These are phyloP conservation scores for Himalopsyche anomala DNA, from an alignment of 2,888 invertebrate genomes.

Conservation along the genomic window DNA sequence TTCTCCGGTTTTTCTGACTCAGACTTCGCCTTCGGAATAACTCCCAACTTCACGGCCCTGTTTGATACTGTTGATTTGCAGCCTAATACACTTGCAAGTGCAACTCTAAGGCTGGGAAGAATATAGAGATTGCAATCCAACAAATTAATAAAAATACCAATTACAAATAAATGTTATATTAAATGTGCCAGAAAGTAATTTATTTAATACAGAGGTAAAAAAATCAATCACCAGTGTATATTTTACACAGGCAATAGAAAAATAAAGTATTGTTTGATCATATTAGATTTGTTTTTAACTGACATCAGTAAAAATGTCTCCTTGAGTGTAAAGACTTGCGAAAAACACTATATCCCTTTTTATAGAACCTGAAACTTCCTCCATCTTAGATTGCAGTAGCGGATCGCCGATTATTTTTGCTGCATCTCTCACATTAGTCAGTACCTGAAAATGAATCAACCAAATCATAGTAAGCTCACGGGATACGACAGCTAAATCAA, in stretches of 20 bases:
- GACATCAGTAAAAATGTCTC: slow-evolving; percentile 54
- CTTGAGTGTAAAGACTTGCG: slow-evolving; percentile 92
- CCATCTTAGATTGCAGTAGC: slow-evolving; percentile 94
- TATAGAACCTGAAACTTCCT: slow-evolving; percentile 93
- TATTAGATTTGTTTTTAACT: neutral
- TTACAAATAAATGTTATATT: neutral
- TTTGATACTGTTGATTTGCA: too few relatives aligned
- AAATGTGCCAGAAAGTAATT: neutral
- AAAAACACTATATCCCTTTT: slow-evolving; percentile 99
- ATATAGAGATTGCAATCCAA: too few relatives aligned
- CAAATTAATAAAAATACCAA: too few relatives aligned
- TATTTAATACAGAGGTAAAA: neutral
- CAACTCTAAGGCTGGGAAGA: too few relatives aligned
- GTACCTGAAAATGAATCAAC: slow-evolving; percentile 61
- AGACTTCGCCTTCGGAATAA: too few relatives aligned
- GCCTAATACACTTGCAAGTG: too few relatives aligned
- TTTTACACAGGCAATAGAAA: neutral
- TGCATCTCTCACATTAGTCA: slow-evolving; percentile 91
- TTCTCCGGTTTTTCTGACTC: too few relatives aligned
- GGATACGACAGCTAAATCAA: too few relatives aligned
- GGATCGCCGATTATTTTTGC: slow-evolving; percentile 96
- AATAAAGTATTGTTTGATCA: slow-evolving; percentile 2
- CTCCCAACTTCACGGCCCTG: too few relatives aligned
- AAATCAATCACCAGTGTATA: neutral
- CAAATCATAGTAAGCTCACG: neutral